These are phyloP conservation scores for Callionymus lyra DNA, from an alignment of 2,113 vertebrate species.

Conservation along the genomic window DNA sequence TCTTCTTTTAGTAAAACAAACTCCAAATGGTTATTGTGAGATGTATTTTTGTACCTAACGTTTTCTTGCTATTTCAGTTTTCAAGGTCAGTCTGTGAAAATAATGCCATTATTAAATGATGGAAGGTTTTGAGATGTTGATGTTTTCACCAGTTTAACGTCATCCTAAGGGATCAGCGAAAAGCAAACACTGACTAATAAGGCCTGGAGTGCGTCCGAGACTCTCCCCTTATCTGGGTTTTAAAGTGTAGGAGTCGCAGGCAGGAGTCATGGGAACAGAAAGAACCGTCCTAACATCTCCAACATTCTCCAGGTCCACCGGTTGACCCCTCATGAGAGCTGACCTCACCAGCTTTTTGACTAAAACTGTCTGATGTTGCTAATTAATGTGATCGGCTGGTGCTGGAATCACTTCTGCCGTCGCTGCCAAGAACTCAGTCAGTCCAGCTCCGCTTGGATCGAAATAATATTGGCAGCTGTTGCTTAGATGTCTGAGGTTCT, in stretches of 20 bases:
- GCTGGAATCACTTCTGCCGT: conserved; percentile 25
- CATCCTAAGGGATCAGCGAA: no score
- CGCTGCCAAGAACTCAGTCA: conserved; percentile 44
- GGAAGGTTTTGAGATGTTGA: no score
- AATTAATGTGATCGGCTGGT: conserved; percentile 41
- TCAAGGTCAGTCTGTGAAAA: no score
- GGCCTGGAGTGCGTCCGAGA: no score
- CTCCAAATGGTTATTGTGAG: no score
- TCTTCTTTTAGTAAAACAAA: no score
- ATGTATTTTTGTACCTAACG: no score
- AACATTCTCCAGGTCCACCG: conserved; percentile 24
- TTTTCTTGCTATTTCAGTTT: no score
- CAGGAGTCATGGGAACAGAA: conserved; percentile 18
- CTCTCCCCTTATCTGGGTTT: no score
- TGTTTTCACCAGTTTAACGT: no score
- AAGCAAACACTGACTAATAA: no score
- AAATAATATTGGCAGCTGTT: conserved; percentile 24
- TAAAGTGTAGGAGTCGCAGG: not conserved
- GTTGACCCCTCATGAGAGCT: conserved; percentile 53
- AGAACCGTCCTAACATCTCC: conserved; percentile 23
- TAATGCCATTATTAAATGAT: no score
- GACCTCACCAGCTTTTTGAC: conserved; percentile 52
- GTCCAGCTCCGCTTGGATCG: conserved; percentile 17
- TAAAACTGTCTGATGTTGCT: conserved; percentile 46
- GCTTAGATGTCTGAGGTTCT: conserved; percentile 9